These are phyloP conservation scores for Stomorhina lunata DNA, from an alignment of 2,888 invertebrate genomes.

Conservation along the genomic window DNA sequence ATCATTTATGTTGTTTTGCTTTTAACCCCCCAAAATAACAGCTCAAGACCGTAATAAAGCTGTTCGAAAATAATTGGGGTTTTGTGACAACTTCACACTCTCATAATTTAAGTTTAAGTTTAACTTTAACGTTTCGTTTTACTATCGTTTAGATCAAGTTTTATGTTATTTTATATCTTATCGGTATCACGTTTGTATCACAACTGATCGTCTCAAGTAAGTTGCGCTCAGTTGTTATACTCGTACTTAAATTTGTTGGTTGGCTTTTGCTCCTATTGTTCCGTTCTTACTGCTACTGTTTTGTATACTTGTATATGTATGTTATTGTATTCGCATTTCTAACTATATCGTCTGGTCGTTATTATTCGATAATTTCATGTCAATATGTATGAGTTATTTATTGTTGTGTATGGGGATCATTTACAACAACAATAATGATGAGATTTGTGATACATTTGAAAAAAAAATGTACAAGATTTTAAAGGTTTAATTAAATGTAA, in stretches of 20 bases:
- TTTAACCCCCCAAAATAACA: constrained; percentile 25
- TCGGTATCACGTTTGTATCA: constrained; percentile 74
- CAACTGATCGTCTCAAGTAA: constrained; percentile 72
- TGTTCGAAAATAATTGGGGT: constrained; percentile 4
- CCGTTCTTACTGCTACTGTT: not conserved
- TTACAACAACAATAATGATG: too few relatives aligned
- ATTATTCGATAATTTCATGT: constrained; percentile 33
- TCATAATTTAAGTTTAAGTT: not conserved
- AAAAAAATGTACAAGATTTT: too few relatives aligned
- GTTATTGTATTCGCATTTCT: not conserved
- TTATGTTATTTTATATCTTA: constrained; percentile 63
- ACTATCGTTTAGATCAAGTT: not conserved
- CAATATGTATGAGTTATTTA: constrained; percentile 33
- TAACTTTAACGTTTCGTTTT: not conserved
- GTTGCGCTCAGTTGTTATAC: constrained; percentile 65
- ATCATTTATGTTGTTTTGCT: constrained; percentile 14
- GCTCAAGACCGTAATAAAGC: not conserved
- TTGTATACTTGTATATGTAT: not conserved
- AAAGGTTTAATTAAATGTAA: too few relatives aligned
- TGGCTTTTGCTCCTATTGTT: constrained; percentile 7
- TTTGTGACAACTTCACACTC: constrained; percentile 23
- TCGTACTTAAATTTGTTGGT: constrained; percentile 29
- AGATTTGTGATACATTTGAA: too few relatives aligned
- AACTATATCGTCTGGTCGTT: not conserved
- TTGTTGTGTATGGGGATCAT: too few relatives aligned